These are phyloP conservation scores for Saturnia japonica DNA, from an alignment of 2,888 invertebrate species.

Conservation along the genomic window DNA sequence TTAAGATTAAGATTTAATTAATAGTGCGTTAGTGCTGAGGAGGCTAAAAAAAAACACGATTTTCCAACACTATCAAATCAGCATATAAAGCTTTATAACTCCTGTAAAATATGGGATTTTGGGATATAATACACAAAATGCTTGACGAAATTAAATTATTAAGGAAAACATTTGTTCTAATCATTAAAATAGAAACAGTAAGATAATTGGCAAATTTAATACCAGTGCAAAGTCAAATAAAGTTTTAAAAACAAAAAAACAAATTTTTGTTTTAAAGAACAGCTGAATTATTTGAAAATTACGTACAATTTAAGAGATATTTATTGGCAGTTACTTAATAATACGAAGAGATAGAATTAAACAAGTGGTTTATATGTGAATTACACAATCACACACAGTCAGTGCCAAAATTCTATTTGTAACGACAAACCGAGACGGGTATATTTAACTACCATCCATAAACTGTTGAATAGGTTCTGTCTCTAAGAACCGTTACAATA, in stretches of 20 bases:
- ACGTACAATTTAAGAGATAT: constrained; percentile 10
- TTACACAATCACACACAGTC: constrained; percentile 78
- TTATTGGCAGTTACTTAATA: constrained; percentile 40
- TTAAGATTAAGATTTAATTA: too few species aligned
- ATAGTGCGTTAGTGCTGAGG: too few species aligned
- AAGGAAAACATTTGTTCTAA: background rate
- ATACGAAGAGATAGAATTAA: constrained; percentile 64
- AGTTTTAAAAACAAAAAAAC: background rate
- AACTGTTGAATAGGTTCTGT: constrained; percentile 74
- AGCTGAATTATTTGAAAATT: background rate
- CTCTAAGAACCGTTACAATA: constrained; percentile 57
- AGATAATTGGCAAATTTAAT: too few species aligned
- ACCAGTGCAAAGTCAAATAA: background rate
- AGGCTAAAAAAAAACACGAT: too few species aligned
- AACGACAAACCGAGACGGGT: constrained; percentile 79
- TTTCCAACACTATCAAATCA: too few species aligned
- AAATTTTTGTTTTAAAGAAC: background rate
- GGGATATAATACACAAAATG: too few species aligned
- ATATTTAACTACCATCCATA: constrained; percentile 81
- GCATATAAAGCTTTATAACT: too few species aligned
- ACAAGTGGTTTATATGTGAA: constrained; percentile 77
- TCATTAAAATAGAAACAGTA: background rate
- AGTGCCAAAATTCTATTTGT: constrained; percentile 82
- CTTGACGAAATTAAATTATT: too few species aligned
- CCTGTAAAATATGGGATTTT: too few species aligned